These are phyloP conservation scores for Nymphalis polychloros DNA, from an alignment of 2,888 invertebrate species.

Conservation along the genomic window DNA sequence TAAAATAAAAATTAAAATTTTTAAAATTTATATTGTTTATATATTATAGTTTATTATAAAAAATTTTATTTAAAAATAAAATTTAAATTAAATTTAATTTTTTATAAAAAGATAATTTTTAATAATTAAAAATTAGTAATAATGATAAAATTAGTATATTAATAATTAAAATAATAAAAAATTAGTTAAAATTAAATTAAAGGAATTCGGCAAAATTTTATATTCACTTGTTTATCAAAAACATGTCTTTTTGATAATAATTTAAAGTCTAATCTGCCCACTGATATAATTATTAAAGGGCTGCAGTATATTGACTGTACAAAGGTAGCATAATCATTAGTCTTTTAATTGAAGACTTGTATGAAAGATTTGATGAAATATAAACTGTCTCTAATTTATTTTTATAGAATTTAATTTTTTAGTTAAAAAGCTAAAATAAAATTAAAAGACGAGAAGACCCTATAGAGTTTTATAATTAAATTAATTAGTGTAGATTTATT, in stretches of 20 bases:
- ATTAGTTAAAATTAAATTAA: conserved; percentile 47
- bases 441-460: conserved; percentile 58
- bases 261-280: conserved; percentile 83
- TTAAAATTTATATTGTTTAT: conserved; percentile 82
- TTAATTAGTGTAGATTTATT: conserved; percentile 47
- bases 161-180: conserved; percentile 79
- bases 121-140: conserved; percentile 69
- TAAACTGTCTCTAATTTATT: conserved; percentile 78
- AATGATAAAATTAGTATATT: conserved; percentile 84
- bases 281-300: conserved; percentile 85
- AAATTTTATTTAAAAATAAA: conserved; percentile 60
- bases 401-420: conserved; percentile 69
- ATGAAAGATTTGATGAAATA: conserved; percentile 80
- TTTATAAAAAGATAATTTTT: conserved; percentile 68
- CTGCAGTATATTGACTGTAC: conserved; percentile 82
- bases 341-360: conserved; percentile 51
- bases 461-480: conserved; percentile 81
- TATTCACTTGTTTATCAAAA: conserved; percentile 89
- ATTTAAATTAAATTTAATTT: conserved; percentile 69
- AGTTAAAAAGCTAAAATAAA: conserved; percentile 82
- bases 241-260: conserved; percentile 84
- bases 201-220: conserved; percentile 84
- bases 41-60: conserved; percentile 77
- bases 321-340: conserved; percentile 59
- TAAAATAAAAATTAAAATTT: conserved; percentile 60